Evolutionary conservation across 2,888 invertebrate genomes (phyloP), one percentile per base, ranked within the genome.

Genomic region (Charanyca ferruginea): DNA sequence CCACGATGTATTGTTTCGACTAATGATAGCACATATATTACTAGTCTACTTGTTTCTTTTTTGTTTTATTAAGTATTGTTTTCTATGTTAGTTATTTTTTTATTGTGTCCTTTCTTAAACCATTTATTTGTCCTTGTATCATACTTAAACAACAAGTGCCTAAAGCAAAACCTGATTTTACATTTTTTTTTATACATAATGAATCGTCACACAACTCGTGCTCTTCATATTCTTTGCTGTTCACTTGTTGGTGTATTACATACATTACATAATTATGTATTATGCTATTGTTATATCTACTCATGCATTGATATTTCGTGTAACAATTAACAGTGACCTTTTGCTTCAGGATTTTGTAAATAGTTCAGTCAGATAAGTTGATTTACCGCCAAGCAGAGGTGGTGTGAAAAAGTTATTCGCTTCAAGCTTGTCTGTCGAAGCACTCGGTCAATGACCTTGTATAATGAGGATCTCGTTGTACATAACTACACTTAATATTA

Each of bases 291-390:
- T 42, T 38, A 16, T 66, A 44, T 18, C 16, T 51, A 16, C 32
- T 11, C 8, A 23, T 61, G 42, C 57, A 16, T 25, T 51, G 28
- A 53, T 32, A 35, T 59, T 59, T 38, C 55, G 58, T 72, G 58
- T 71, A 62, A 72, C 22, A 59, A 72, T 75, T 73, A 75, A 75
- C 59, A 66, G 61, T 53, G 18, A 72, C 54, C 67, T 75, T 79
- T 76, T 76, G 78, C 80, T 78, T 79, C 77, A 73, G 77, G 68
- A 63, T 69, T 54, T 77, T 79, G 63, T 79, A 76, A 76, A 78
- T 79, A 79, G 52, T 38, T 38, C 38, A 38, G 38, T 38, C 38
- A 38, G 32, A 72, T 78, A 77, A 64, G 45, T 77, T 64, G 44
- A 64, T 76, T 55, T 60, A 49, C 51, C 62, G 70, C 65, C 80